Conservation (phyloP, 2,113 vertebrate genomes). For the Ovibos moschatus region DNA sequence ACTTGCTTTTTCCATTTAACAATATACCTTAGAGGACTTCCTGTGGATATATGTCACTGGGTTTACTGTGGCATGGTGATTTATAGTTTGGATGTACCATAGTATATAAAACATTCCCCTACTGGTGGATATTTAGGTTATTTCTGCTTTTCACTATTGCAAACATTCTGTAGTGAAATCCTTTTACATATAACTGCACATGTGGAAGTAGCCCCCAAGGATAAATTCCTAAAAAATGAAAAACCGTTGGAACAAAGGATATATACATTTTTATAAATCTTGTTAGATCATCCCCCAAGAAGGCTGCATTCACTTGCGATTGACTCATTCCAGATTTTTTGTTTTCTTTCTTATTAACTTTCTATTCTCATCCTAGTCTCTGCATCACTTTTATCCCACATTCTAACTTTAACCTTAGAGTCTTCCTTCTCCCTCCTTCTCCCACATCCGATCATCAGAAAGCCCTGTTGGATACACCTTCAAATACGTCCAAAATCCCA, state of each 20-base stretch:
- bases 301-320: background rate
- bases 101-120: background rate
- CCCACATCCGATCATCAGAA: background rate
- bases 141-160: background rate
- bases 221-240: background rate
- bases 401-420: background rate
- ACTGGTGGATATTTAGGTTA: background rate
- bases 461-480: background rate
- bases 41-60: background rate
- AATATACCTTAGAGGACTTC: background rate
- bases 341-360: background rate
- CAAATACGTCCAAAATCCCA: background rate
- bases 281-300: background rate
- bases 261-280: background rate
- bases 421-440: background rate
- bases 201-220: background rate
- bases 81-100: background rate
- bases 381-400: background rate
- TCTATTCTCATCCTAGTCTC: background rate
- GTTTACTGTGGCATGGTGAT: background rate
- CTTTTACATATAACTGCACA: background rate
- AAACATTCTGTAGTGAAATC: background rate
- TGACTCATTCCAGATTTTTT: background rate
- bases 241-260: background rate
- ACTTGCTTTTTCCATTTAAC: background rate